Conservation (phyloP, 2,113 vertebrate species). For the Trogon melanurus region DNA sequence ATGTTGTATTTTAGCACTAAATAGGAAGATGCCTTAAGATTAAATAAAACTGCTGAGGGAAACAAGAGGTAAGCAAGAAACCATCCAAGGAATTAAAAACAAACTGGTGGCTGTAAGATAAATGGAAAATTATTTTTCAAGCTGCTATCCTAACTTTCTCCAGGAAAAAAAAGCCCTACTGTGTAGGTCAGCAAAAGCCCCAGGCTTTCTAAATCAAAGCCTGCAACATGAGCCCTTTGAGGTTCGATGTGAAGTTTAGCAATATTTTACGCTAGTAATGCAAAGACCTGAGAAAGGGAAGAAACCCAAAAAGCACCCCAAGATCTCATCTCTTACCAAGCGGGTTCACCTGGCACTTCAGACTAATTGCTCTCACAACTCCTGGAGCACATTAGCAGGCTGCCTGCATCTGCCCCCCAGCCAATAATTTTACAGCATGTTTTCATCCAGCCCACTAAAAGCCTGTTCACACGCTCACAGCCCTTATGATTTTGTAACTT, state of each 20-base stretch:
- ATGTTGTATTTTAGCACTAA: neutral
- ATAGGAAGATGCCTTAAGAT: neutral
- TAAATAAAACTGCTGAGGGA: neutral
- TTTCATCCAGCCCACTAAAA: neutral
- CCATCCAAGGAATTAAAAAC: neutral
- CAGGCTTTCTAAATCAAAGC: neutral
- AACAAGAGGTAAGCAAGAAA: conserved; percentile 21
- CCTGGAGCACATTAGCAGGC: neutral
- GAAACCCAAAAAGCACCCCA: neutral
- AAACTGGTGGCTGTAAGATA: neutral
- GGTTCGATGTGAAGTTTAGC: neutral
- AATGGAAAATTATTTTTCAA: neutral
- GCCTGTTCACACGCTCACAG: neutral
- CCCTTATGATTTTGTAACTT: neutral
- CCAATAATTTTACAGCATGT: neutral
- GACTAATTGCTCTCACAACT: neutral
- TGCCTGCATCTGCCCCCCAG: neutral
- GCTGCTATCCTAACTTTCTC: neutral
- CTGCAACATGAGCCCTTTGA: neutral
- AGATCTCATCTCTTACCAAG: neutral
- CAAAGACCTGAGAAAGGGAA: neutral
- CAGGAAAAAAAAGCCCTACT: neutral
- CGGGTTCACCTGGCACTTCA: neutral
- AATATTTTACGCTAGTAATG: neutral
- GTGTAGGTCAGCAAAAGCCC: neutral